Conservation (phyloP, 1,140 invertebrate species). For the Solenopsis invicta region DNA sequence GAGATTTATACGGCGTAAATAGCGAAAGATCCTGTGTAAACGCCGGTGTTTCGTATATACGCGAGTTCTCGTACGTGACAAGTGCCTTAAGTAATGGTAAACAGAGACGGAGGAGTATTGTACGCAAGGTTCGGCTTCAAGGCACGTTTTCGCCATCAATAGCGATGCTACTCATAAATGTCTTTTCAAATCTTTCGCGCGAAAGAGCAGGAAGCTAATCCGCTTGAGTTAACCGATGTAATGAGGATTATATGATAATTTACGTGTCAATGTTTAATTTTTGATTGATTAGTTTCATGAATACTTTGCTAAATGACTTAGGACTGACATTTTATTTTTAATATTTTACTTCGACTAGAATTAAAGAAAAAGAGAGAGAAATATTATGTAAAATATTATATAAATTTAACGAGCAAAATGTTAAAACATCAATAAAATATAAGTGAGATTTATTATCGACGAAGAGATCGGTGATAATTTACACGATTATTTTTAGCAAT, state of each 20-base stretch:
- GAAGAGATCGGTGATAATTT: not conserved
- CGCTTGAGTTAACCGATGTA: not conserved
- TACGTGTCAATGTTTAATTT: not conserved
- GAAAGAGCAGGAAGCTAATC: conserved; percentile 32
- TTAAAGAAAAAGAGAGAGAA: not conserved
- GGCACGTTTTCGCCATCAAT: conserved; percentile 57
- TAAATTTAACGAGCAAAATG: conserved; percentile 2
- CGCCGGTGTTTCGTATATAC: conserved; percentile 62
- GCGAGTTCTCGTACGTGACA: conserved; percentile 66
- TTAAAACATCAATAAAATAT: not conserved
- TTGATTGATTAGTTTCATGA: not conserved
- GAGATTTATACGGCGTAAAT: conserved; percentile 67
- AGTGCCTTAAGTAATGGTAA: conserved; percentile 73
- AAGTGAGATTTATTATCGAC: conserved; percentile 2
- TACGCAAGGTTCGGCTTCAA: not conserved
- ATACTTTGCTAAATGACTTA: not conserved
- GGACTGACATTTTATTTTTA: not conserved
- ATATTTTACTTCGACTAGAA: not conserved
- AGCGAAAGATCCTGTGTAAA: conserved; percentile 62
- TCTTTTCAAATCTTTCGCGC: conserved; percentile 43
- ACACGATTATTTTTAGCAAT: not conserved
- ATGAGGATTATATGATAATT: not conserved
- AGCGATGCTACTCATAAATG: conserved; percentile 55
- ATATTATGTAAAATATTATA: conserved; percentile 1
- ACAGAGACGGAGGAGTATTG: conserved; percentile 51